Percentiles rank a stretch among this genome's conserved stretches.
Evolutionary conservation across 1,140 invertebrate species (phyloP).

Genomic region (Lanistes nyassanus): DNA sequence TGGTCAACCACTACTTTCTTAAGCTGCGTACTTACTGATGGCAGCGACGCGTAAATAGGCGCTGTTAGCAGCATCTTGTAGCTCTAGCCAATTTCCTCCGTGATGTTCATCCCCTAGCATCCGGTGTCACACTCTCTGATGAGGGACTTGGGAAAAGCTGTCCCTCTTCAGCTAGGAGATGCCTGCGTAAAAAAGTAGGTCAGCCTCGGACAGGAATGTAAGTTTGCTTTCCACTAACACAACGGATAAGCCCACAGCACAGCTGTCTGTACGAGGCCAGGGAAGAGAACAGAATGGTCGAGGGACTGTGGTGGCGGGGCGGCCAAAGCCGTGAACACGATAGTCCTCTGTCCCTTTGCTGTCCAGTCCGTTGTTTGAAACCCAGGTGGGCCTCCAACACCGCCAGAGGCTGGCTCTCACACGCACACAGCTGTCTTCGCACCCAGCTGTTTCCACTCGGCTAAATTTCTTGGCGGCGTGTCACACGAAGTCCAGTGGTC

Average conservation of each 20-base stretch:
- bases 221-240: slow-evolving; percentile 1
- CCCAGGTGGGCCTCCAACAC: no score
- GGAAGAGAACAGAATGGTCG: neutral
- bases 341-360: no score
- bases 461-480: no score
- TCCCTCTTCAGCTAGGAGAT: neutral
- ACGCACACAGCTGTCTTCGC: no score
- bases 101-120: slow-evolving; percentile 19
- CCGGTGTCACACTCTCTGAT: slow-evolving; percentile 8
- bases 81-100: slow-evolving; percentile 15
- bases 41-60: slow-evolving; percentile 18
- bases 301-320: neutral
- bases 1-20: no score
- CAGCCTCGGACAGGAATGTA: slow-evolving; percentile 20
- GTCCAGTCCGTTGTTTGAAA: no score
- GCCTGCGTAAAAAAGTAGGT: slow-evolving; percentile 13
- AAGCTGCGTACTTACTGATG: slow-evolving; percentile 7
- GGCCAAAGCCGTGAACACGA: neutral
- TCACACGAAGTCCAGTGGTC: no score
- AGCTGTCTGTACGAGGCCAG: neutral
- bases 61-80: slow-evolving; percentile 25
- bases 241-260: slow-evolving; percentile 3
- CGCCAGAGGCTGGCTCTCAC: no score
- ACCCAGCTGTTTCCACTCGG: no score
- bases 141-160: neutral